phyloP scores from a whole-genome alignment of 2,888 invertebrate genomes.

The Pachymerium ferrugineum region DNA sequence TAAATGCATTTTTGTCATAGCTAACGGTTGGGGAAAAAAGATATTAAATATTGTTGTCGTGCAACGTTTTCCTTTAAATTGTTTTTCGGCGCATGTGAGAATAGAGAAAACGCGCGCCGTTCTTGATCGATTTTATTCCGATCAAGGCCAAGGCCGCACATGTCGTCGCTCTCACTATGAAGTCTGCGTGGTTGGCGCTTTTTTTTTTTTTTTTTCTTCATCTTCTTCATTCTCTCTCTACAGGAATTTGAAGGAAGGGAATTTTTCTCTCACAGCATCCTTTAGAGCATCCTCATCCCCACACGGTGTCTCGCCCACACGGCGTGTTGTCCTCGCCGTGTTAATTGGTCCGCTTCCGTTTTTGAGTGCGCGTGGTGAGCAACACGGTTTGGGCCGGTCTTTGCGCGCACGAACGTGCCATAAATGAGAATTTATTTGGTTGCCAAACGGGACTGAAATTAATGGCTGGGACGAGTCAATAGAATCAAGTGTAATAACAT shows the following conservation, averaged over 20 bases:
- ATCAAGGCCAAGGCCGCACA: constrained; percentile 27
- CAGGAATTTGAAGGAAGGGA: not conserved
- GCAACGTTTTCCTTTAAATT: not conserved
- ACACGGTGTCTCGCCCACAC: not conserved
- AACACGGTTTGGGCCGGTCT: constrained; percentile 25
- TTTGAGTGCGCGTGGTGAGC: constrained; percentile 27
- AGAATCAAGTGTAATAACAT: constrained; percentile 26
- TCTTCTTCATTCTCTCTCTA: not conserved
- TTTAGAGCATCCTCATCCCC: not conserved
- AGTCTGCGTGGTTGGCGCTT: constrained; percentile 9
- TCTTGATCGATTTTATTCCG: constrained; percentile 22
- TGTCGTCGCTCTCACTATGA: constrained; percentile 24
- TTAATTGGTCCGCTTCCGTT: constrained; percentile 25
- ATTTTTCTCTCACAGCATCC: too few species aligned
- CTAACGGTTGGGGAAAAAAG: not conserved
- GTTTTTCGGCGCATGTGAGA: not conserved
- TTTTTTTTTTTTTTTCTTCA: not conserved
- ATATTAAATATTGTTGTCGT: constrained; percentile 30
- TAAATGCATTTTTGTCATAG: constrained; percentile 35
- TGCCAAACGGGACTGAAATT: constrained; percentile 28
- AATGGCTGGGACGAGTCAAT: constrained; percentile 29
- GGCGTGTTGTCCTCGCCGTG: constrained; percentile 15
- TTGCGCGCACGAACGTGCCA: constrained; percentile 17
- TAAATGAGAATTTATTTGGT: constrained; percentile 23
- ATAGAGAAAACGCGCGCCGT: not conserved